Evolutionary conservation across 2,888 invertebrate species (phyloP), one percentile per base, ranked within the genome.

Genomic region (Pelosia muscerda): DNA sequence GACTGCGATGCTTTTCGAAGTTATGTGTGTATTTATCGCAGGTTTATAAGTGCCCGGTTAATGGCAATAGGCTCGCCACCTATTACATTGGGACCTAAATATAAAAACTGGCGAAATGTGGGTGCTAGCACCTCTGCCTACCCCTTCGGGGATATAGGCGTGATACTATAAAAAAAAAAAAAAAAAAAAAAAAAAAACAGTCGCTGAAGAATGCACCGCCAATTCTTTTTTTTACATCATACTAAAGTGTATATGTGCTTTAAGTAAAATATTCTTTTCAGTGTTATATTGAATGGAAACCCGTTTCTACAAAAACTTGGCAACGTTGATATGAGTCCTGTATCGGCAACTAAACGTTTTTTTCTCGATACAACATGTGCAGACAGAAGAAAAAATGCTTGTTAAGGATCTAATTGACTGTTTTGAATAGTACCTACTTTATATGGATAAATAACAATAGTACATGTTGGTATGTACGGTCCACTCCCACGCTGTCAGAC

Each of bases 251-350:
- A 31, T 15, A 6, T 0, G 5, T 25, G 19, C 65, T 74, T 68
- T 78, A 68, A 71, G 25, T 34, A 10, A 22, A 10, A 49, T 22
- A 55, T 26, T 25, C 13, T 66, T 80, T 80, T 77, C 69, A 74
- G 49, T 56, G 25, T 11, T 68, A 66, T 58, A 68, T 74, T 77
- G 68, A 78, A 74, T 78, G 68, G 26, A 55, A 76, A 79, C 79
- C 69, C 11, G 81, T 79, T 78, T 59, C 1, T 54, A 65, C 57
- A 78, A 78, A 74, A 76, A 80, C 75, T 54, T 54, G 78, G 62
- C 57, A 55, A 58, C 66, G 68, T 69, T 54, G 23, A 69, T 28
- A 49, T 31, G 25, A 59, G 58, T 53, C 26, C 54, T 31, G 56
- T 54, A 25, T 34, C 23, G 34, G 9, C 4, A n/a, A 22, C 13